A percentile compares a stretch with the other conserved stretches of the same genome.
Evolutionary conservation across 2,888 invertebrate genomes (phyloP).

Genomic region (Lasius fuliginosus): DNA sequence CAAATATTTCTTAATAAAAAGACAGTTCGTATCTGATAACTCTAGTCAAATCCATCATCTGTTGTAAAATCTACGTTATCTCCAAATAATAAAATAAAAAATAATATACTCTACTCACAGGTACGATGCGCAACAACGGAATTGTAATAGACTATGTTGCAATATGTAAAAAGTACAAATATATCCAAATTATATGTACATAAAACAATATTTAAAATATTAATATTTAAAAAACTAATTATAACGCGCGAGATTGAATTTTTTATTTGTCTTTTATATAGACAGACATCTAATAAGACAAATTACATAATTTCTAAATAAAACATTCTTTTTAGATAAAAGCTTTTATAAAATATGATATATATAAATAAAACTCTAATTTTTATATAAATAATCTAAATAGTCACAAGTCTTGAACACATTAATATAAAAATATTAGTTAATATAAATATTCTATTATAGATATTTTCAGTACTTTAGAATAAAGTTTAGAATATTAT

Average conservation of each 20-base stretch:
- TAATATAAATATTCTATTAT: neutral
- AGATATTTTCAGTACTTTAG: neutral
- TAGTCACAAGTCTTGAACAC: neutral
- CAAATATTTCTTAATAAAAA: neutral
- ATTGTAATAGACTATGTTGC: neutral
- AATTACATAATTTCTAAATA: constrained; percentile 3
- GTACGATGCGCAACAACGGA: neutral
- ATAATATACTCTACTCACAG: neutral
- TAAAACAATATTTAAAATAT: neutral
- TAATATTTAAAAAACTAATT: neutral
- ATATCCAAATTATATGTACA: neutral
- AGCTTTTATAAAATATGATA: constrained; percentile 5
- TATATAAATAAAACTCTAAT: neutral
- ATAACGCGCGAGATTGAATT: neutral
- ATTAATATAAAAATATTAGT: neutral
- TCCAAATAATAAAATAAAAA: neutral
- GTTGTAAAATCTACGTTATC: neutral
- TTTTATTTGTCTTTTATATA: neutral
- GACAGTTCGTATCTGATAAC: neutral
- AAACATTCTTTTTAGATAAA: neutral
- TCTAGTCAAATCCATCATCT: neutral
- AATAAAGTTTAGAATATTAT: neutral
- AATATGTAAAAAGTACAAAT: neutral
- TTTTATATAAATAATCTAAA: neutral
- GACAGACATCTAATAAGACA: neutral